phyloP scores from a whole-genome alignment of 2,797 vertebrate genomes.

The Oryzias dopingdopingensis region DNA sequence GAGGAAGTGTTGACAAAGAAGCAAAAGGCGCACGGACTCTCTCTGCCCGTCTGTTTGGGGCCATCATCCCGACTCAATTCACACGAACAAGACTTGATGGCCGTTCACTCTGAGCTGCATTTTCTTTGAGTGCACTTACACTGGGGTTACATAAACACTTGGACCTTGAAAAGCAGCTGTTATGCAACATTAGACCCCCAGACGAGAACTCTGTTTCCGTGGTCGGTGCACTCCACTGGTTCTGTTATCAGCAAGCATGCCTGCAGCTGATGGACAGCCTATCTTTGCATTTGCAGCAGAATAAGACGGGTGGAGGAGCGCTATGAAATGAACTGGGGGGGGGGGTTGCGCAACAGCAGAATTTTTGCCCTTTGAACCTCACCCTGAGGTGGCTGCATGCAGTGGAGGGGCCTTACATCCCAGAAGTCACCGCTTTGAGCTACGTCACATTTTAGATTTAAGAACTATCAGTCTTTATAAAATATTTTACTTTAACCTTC shows the following conservation, averaged over 20 bases:
- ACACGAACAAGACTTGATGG: neutral
- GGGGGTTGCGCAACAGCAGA: conserved; percentile 32
- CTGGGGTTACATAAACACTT: conserved; percentile 51
- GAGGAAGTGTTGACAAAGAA: conserved; percentile 20
- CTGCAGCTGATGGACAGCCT: too few relatives aligned
- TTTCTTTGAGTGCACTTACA: conserved; percentile 37
- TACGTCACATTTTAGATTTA: neutral
- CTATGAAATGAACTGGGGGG: conserved; percentile 6
- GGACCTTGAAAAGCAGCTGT: conserved; percentile 39
- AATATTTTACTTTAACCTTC: too few relatives aligned
- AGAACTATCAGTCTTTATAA: too few relatives aligned
- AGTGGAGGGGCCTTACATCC: conserved; percentile 1
- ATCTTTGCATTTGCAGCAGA: neutral
- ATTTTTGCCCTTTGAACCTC: conserved; percentile 39
- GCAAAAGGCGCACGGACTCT: conserved; percentile 1
- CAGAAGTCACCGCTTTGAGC: conserved; percentile 18
- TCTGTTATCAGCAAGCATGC: conserved; percentile 9
- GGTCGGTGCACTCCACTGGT: conserved; percentile 10
- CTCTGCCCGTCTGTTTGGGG: conserved; percentile 1
- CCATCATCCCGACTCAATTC: neutral
- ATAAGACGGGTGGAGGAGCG: conserved; percentile 4
- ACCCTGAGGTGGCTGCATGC: conserved; percentile 23
- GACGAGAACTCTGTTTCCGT: conserved; percentile 22
- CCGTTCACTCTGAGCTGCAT: conserved; percentile 10
- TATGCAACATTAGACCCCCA: conserved; percentile 46